These are phyloP conservation scores for Nixonia krombeini DNA, from an alignment of 1,140 invertebrate genomes.

Conservation along the genomic window DNA sequence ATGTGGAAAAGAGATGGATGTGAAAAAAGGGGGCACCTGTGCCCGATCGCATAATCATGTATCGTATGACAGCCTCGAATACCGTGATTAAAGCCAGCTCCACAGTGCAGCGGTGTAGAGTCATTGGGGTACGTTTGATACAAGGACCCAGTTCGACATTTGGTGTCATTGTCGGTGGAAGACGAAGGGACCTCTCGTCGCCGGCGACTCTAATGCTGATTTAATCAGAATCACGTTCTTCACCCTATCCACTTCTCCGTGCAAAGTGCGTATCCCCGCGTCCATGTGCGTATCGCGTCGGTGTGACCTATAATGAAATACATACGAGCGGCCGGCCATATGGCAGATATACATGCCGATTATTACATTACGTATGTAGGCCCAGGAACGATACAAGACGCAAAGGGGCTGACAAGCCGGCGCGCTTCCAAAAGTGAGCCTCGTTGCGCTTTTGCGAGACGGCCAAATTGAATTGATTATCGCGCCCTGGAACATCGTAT, in stretches of 20 bases:
- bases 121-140: constrained; percentile 19
- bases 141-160: constrained; percentile 55
- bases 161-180: constrained; percentile 62
- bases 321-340: constrained; percentile 56
- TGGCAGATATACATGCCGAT: constrained; percentile 68
- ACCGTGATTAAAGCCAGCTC: constrained; percentile 59
- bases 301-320: constrained; percentile 39
- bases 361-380: constrained; percentile 70
- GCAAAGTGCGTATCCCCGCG: constrained; percentile 5
- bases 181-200: constrained; percentile 32
- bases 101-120: constrained; percentile 38
- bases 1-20: no score
- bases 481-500: constrained; percentile 37
- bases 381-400: constrained; percentile 61
- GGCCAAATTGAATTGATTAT: constrained; percentile 70
- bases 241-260: constrained; percentile 18
- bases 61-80: constrained; percentile 32
- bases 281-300: constrained; percentile 7
- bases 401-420: constrained; percentile 25
- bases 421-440: constrained; percentile 27
- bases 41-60: constrained; percentile 37
- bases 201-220: constrained; percentile 63
- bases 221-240: constrained; percentile 61
- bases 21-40: constrained; percentile 39
- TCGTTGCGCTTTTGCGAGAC: constrained; percentile 66